Evolutionary conservation across 2,888 invertebrate species (phyloP), one percentile per base, ranked within the genome.

Genomic region (Thumatha senex): DNA sequence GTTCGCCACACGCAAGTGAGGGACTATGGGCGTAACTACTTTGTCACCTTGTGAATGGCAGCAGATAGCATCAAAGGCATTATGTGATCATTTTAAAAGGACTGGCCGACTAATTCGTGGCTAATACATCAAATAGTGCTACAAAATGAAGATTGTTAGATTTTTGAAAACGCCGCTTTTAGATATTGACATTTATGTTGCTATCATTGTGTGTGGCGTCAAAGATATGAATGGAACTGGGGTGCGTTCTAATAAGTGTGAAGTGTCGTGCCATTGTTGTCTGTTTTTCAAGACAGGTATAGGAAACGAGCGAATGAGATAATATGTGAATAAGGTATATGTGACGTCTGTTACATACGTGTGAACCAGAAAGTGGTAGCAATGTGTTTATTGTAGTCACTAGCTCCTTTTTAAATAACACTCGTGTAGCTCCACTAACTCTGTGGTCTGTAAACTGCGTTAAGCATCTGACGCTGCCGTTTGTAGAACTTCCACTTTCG

Each of bases 241-340:
- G 82, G 84, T 83, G 84, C 79, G 74, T 73, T 78, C 78, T 89
- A 89, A 91, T 89, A 89, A 86, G 89, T 90, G 90, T 90, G 90
- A 91, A 91, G 90, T 90, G 86, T 84, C 76, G 63, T 49, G 45
- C 76, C 68, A 82, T 89, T 90, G 86, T 87, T 67, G 71, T 71
- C 56, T 72, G 61, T 67, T 67, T 67, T 67, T 61, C 67, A 64
- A 72, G 78, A 78, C 83, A 85, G 82, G 86, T 85, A 86, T 78
- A 68, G 56, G 67, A 64, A 73, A 72, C 74, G 74, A 71, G 68
- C 70, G 70, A 76, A 76, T 79, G 31, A 31, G 31, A 31, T n/a
- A n/a, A n/a, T 8, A 10, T 8, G 11, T 10, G 8, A 73, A 74
- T 76, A 68, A 36, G 18, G 36, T 53, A 64, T 58, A 48, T 65